Evolutionary conservation across 2,113 vertebrate genomes (phyloP), one percentile per base, ranked within the genome.

Genomic region (Tachysurus vachellii): DNA sequence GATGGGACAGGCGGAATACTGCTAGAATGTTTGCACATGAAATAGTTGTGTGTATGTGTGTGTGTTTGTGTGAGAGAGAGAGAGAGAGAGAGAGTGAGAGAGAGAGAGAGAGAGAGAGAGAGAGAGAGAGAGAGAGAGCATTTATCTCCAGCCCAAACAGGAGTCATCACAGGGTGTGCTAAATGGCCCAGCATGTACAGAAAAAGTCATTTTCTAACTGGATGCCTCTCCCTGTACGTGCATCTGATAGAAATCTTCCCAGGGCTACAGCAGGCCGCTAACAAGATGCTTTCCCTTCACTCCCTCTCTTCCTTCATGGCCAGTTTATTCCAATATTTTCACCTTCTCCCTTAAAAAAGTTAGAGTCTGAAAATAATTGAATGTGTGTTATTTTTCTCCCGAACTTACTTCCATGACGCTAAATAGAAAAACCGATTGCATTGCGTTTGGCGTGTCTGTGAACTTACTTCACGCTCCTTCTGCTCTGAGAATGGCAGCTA

Each of bases 151-250:
- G 92, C 91, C 92, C 94, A 94, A 95, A 94, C 94, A 94, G 94
- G 94, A 95, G 93, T 94, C 92, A 90, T 94, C 94, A 92, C 94
- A 92, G 93, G 94, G 94, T 93, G 94, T 93, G 94, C 93, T 95
- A 95, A 96, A 95, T 95, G 95, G 94, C 94, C 93, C 95, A 95
- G 94, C 94, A 89, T 95, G 94, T 92, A 92, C 94, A 91, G 94
- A 94, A 95, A 90, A 95, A 95, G 93, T 94, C 92, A 95, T 96
- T 96, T 96, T 95, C 94, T 95, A 95, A 96, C 95, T 95, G 95
- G 94, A 95, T 95, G 95, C 94, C 93, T 96, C 93, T 94, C 92
- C 92, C 92, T 93, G 92, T 95, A 94, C 90, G 92, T 94, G 93
- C 53, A 90, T 92, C 94, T 94, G 95, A 95, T 94, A 91, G 92